Evolutionary conservation across 2,888 invertebrate genomes (phyloP).

Genomic region (Drosophila koepferae): DNA sequence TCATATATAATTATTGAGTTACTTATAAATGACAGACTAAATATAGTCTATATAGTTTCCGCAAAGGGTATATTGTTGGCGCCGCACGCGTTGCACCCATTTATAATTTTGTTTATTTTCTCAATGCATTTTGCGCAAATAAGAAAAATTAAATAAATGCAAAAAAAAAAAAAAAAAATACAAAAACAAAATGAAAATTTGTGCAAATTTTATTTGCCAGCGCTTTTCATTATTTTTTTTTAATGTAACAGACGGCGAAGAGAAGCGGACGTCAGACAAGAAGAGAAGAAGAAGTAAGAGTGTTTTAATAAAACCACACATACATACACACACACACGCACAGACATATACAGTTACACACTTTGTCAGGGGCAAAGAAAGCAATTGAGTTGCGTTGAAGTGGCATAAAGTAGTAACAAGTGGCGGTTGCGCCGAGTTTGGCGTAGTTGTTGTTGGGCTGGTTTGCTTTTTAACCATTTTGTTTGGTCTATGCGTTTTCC

Average conservation of each 20-base stretch:
- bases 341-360: constrained; percentile 32
- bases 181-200: constrained; percentile 61
- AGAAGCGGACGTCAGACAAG: constrained; percentile 40
- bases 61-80: constrained; percentile 29
- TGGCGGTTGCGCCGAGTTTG: constrained; percentile 55
- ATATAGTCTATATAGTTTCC: too few species aligned
- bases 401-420: constrained; percentile 80
- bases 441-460: constrained; percentile 45
- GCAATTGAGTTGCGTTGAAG: constrained; percentile 81
- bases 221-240: constrained; percentile 76
- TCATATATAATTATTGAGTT: too few species aligned
- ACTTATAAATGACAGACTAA: too few species aligned
- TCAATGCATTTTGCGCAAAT: constrained; percentile 74
- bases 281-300: constrained; percentile 37
- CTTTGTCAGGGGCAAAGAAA: constrained; percentile 70
- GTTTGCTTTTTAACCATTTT: constrained; percentile 79
- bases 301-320: constrained; percentile 74
- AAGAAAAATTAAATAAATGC: constrained; percentile 62
- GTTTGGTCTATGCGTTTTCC: constrained; percentile 68
- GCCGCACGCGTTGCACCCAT: constrained; percentile 61
- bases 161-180: constrained; percentile 41
- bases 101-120: constrained; percentile 77
- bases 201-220: constrained; percentile 78
- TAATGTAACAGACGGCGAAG: constrained; percentile 52
- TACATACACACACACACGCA: constrained; percentile 24